Evolutionary conservation across 2,113 vertebrate species (phyloP).

Genomic region (Clinocottus analis): DNA sequence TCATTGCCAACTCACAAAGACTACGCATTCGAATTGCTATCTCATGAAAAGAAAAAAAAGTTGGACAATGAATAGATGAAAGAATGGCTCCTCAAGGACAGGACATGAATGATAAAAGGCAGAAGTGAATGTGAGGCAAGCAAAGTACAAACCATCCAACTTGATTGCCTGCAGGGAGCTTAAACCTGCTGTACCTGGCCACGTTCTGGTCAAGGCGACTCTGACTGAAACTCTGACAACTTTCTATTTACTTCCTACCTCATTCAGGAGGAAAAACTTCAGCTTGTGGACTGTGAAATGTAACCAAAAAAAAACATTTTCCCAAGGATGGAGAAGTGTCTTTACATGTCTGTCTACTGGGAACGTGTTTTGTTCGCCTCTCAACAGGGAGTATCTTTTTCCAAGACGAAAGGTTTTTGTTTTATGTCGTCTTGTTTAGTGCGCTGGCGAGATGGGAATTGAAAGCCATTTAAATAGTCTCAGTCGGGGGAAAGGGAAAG

Average conservation of each 20-base stretch:
- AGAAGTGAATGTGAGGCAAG: conserved; percentile 38
- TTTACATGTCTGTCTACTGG: conserved; percentile 31
- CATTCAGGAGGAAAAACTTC: conserved; percentile 13
- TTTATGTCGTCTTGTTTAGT: conserved; percentile 74
- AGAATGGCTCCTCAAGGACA: conserved; percentile 51
- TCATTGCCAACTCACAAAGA: conserved; percentile 23
- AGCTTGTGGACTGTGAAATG: conserved; percentile 33
- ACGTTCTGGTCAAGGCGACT: conserved; percentile 56
- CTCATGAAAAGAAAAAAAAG: conserved; percentile 33
- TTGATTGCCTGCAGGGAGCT: conserved; percentile 26
- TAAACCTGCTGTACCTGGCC: conserved; percentile 14
- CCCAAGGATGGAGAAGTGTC: conserved; percentile 21
- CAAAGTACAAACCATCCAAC: conserved; percentile 20
- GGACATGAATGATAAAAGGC: conserved; percentile 41
- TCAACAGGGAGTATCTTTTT: conserved; percentile 68
- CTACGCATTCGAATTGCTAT: conserved; percentile 37
- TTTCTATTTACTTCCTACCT: conserved; percentile 32
- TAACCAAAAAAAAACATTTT: conserved; percentile 34
- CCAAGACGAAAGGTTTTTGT: conserved; percentile 71
- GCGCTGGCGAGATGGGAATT: conserved; percentile 64
- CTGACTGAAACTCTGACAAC: conserved; percentile 8
- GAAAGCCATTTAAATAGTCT: conserved; percentile 82
- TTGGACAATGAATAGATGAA: conserved; percentile 52
- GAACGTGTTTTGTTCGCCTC: conserved; percentile 57
- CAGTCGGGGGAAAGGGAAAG: conserved; percentile 69